Evolutionary conservation across 2,797 vertebrate genomes (phyloP).

Genomic region (Danio kyathit): DNA sequence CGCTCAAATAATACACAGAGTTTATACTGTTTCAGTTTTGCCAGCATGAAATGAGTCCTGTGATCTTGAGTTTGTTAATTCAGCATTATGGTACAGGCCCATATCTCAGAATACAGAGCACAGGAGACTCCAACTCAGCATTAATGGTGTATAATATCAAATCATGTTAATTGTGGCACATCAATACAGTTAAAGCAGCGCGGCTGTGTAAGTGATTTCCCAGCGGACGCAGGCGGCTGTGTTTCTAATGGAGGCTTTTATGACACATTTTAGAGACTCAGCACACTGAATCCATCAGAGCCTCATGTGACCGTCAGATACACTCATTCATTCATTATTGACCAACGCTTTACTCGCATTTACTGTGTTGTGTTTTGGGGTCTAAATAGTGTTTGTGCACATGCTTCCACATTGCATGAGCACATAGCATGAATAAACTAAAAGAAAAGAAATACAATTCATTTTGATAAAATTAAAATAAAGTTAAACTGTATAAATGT

Average conservation of each 20-base stretch:
- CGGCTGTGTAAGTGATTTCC: conserved; percentile 30
- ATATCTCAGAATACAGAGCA: too few species aligned
- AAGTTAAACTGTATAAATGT: too few species aligned
- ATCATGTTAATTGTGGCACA: conserved; percentile 51
- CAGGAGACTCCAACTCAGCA: background rate
- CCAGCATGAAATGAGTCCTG: too few species aligned
- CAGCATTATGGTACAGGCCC: too few species aligned
- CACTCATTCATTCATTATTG: background rate
- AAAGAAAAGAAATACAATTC: too few species aligned
- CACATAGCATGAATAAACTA: too few species aligned
- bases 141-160: conserved; percentile 48
- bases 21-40: too few species aligned
- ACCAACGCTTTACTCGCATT: background rate
- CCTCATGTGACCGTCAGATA: background rate
- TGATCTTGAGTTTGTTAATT: too few species aligned
- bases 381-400: background rate
- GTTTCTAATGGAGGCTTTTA: conserved; percentile 30
- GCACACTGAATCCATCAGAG: conserved; percentile 2
- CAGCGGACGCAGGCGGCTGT: conserved; percentile 12
- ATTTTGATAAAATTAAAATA: too few species aligned
- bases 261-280: conserved; percentile 4
- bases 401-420: background rate
- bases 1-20: too few species aligned
- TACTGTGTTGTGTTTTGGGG: background rate
- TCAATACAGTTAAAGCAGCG: conserved; percentile 45